These are phyloP conservation scores for Amphimallon solstitiale DNA, from an alignment of 2,888 invertebrate species.

Conservation along the genomic window DNA sequence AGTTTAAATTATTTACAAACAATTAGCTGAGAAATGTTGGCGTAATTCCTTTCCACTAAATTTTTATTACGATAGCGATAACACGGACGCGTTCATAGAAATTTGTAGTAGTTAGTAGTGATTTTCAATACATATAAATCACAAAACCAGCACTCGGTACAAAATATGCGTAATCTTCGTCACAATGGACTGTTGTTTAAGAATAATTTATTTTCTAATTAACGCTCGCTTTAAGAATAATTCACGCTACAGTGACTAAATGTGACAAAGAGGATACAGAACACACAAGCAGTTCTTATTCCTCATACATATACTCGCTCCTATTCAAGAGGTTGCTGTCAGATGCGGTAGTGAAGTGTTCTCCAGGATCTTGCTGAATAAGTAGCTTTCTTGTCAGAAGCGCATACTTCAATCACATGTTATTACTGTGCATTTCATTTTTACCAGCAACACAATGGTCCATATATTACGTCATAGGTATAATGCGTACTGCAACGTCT, in stretches of 20 bases:
- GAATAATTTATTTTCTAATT: slow-evolving; percentile 25
- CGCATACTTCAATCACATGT: slow-evolving; percentile 59
- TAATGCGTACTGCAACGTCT: slow-evolving; percentile 43
- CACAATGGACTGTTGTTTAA: slow-evolving; percentile 2
- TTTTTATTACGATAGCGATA: too few species aligned
- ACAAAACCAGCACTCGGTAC: too few species aligned
- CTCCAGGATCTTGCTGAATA: slow-evolving; percentile 54
- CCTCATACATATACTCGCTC: slow-evolving; percentile 38
- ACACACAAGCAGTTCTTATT: slow-evolving; percentile 40
- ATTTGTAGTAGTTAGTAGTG: too few species aligned
- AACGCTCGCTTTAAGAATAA: slow-evolving; percentile 12
- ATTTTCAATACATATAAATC: too few species aligned
- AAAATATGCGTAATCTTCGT: background rate
- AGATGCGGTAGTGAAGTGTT: slow-evolving; percentile 56
- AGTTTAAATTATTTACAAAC: too few species aligned
- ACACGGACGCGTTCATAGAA: too few species aligned
- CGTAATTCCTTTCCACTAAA: too few species aligned
- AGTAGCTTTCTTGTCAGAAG: slow-evolving; percentile 59
- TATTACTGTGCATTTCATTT: slow-evolving; percentile 58
- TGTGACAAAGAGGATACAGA: slow-evolving; percentile 35
- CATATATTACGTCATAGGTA: slow-evolving; percentile 59
- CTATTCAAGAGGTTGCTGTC: slow-evolving; percentile 49
- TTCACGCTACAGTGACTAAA: slow-evolving; percentile 5
- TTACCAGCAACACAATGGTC: slow-evolving; percentile 59
- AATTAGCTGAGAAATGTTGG: too few species aligned